Evolutionary conservation across 2,113 vertebrate species (phyloP).

Genomic region (Meriones unguiculatus): DNA sequence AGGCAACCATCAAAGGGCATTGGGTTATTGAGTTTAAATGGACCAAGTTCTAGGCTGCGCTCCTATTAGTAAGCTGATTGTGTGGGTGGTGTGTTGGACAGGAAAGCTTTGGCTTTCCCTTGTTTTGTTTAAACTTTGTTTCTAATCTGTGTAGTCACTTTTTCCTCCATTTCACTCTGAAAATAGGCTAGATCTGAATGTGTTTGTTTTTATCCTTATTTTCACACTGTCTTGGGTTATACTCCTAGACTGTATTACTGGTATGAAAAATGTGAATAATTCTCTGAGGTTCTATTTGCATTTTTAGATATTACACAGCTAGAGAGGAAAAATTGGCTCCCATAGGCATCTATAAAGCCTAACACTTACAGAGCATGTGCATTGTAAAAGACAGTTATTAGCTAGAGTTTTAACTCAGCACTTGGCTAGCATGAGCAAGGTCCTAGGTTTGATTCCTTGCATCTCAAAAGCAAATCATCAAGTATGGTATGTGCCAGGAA

Average conservation of each 20-base stretch:
- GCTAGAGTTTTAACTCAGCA: neutral
- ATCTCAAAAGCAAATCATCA: neutral
- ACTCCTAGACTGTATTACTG: neutral
- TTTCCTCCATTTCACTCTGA: neutral
- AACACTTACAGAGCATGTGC: neutral
- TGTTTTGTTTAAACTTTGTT: neutral
- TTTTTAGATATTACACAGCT: neutral
- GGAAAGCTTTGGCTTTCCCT: neutral
- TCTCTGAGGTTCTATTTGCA: neutral
- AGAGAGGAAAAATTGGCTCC: neutral
- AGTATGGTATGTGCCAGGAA: too few relatives aligned
- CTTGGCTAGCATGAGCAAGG: neutral
- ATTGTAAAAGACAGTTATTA: neutral
- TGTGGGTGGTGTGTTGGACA: rapidly evolving
- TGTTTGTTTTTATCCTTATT: neutral
- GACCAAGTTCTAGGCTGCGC: neutral
- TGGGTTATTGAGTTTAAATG: neutral
- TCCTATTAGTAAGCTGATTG: neutral
- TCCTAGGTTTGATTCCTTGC: neutral
- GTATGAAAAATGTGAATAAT: neutral
- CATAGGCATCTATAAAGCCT: neutral
- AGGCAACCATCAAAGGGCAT: neutral
- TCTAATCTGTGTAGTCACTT: neutral
- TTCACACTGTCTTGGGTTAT: neutral
- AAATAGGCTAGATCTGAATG: neutral